Conservation (phyloP, 2,797 vertebrate genomes). For the Dendrocincla tyrannina region DNA sequence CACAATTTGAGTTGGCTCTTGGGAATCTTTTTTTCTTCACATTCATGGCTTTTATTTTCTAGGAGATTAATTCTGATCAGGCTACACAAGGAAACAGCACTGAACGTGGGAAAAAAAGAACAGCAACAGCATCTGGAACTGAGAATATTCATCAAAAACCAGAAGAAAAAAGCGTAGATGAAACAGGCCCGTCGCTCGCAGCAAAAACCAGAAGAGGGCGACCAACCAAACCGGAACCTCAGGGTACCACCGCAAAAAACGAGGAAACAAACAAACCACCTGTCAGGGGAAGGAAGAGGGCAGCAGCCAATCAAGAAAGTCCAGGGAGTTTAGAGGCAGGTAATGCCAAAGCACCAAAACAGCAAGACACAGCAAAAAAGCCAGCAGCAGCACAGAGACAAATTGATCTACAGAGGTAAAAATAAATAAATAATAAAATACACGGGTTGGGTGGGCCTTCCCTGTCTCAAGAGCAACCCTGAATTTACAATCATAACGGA, state of each 20-base stretch:
- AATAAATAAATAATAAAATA: neutral
- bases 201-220: constrained; percentile 91
- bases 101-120: constrained; percentile 82
- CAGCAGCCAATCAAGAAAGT: constrained; percentile 80
- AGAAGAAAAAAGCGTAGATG: constrained; percentile 78
- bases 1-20: neutral
- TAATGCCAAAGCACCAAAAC: constrained; percentile 95
- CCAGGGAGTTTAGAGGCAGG: constrained; percentile 82
- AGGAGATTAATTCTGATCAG: constrained; percentile 87
- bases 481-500: neutral
- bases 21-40: neutral
- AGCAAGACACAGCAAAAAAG: constrained; percentile 88
- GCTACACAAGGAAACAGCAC: constrained; percentile 79
- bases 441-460: neutral
- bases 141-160: constrained; percentile 85
- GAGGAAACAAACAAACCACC: constrained; percentile 78
- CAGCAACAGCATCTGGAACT: constrained; percentile 76
- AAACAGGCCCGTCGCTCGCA: constrained; percentile 78
- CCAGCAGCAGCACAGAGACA: constrained; percentile 91
- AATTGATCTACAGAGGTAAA: constrained; percentile 97
- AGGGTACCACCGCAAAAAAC: constrained; percentile 78
- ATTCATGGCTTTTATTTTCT: constrained; percentile 25
- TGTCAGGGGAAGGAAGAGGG: constrained; percentile 91
- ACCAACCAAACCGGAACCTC: constrained; percentile 86
- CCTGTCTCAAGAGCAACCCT: neutral